Evolutionary conservation across 2,888 invertebrate species (phyloP).

Genomic region (Priapulus caudatus): DNA sequence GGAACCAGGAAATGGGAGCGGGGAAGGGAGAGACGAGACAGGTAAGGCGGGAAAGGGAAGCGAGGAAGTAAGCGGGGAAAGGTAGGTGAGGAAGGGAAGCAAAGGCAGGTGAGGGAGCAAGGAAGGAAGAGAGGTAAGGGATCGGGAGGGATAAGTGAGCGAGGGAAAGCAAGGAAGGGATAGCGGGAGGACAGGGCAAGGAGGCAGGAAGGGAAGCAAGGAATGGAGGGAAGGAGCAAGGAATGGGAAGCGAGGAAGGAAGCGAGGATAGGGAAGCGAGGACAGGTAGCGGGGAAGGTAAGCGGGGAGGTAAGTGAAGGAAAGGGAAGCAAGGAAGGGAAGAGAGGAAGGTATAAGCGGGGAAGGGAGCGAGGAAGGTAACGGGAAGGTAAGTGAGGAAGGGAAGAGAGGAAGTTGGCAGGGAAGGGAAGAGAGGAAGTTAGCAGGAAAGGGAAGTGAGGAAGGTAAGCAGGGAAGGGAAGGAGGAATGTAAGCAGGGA

Average conservation of each 20-base stretch:
- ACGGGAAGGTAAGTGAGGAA: constrained; percentile 2
- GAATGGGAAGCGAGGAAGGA: not conserved
- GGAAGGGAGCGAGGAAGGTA: not conserved
- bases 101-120: too few relatives aligned
- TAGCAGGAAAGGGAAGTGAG: not conserved
- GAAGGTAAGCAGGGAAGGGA: too few relatives aligned
- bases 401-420: not conserved
- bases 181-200: not conserved
- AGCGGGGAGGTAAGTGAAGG: not conserved
- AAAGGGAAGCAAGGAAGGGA: not conserved
- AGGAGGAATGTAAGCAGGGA: too few relatives aligned
- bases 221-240: too few relatives aligned
- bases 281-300: not conserved
- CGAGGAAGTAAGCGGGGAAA: too few relatives aligned
- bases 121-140: too few relatives aligned
- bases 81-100: too few relatives aligned
- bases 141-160: not conserved
- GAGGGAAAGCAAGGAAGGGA: constrained; percentile 3
- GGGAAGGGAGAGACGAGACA: too few relatives aligned
- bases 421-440: not conserved
- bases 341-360: not conserved
- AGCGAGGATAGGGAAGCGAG: too few relatives aligned
- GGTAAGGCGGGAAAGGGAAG: too few relatives aligned
- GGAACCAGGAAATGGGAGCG: too few relatives aligned
- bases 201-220: not conserved